phyloP scores from a whole-genome alignment of 2,113 vertebrate species.

The Mustelus asterias region DNA sequence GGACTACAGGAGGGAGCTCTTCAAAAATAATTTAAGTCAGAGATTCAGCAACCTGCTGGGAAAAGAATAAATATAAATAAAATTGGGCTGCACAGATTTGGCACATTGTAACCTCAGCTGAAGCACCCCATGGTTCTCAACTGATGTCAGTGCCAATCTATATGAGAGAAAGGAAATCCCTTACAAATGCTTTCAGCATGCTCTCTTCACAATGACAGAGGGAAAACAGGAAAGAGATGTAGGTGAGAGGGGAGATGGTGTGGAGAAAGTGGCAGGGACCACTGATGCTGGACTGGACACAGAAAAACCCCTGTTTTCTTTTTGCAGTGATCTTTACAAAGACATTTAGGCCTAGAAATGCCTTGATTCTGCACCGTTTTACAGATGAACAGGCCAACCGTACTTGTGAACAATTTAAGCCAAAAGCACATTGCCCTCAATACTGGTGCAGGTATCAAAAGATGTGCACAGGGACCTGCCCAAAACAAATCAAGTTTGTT shows the following conservation, averaged over 20 bases:
- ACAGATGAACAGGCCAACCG: not conserved
- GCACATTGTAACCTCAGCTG: not conserved
- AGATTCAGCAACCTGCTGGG: not conserved
- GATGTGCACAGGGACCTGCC: no score
- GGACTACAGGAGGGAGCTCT: not conserved
- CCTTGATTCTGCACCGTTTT: not conserved
- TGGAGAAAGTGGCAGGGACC: not conserved
- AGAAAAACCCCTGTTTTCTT: not conserved
- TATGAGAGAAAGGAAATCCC: not conserved
- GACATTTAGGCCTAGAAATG: not conserved
- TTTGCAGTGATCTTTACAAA: not conserved
- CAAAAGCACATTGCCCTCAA: not conserved
- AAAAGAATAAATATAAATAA: slow-evolving; percentile 6
- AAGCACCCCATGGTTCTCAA: not conserved
- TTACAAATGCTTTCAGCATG: not conserved
- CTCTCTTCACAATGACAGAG: not conserved
- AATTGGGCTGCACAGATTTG: not conserved
- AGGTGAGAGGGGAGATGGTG: not conserved
- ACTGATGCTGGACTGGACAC: not conserved
- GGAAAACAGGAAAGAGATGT: not conserved
- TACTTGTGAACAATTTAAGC: not conserved
- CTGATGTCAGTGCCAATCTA: not conserved
- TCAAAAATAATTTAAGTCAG: not conserved
- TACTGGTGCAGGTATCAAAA: not conserved
- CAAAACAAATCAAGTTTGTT: not conserved